Percentiles rank a stretch among this genome's conserved stretches.
Evolutionary conservation across 2,113 vertebrate species (phyloP).

Genomic region (Camelus bactrianus): DNA sequence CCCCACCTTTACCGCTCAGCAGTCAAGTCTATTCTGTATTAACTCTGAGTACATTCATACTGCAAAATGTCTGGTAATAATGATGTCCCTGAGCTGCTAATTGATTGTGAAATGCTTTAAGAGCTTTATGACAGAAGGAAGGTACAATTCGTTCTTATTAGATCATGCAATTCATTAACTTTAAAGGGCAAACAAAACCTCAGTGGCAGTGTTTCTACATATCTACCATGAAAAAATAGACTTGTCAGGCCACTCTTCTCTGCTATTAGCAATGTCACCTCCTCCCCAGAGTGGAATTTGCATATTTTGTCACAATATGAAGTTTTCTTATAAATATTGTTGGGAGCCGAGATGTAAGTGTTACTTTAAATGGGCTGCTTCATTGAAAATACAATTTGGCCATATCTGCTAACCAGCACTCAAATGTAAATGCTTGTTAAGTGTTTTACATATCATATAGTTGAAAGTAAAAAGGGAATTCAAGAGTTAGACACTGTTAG

Average conservation of each 20-base stretch:
- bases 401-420: conserved; percentile 12
- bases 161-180: conserved; percentile 75
- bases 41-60: conserved; percentile 75
- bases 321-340: conserved; percentile 42
- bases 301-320: conserved; percentile 39
- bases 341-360: conserved; percentile 2
- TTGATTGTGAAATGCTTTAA: conserved; percentile 84
- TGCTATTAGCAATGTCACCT: neutral
- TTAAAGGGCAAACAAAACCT: conserved; percentile 79
- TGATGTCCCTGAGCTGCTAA: conserved; percentile 80
- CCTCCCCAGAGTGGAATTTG: neutral
- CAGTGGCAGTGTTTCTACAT: conserved; percentile 53
- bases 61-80: conserved; percentile 80
- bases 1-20: neutral
- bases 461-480: conserved; percentile 36
- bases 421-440: conserved; percentile 33
- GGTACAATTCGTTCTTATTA: conserved; percentile 80
- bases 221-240: conserved; percentile 67
- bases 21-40: conserved; percentile 69
- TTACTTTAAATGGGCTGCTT: neutral
- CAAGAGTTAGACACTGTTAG: neutral
- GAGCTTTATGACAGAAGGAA: conserved; percentile 81
- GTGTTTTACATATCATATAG: neutral
- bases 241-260: conserved; percentile 9
- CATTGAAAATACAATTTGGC: conserved; percentile 36